Evolutionary conservation across 2,113 vertebrate species (phyloP), one percentile per base, ranked within the genome.

Genomic region (Rhipidura dahli): DNA sequence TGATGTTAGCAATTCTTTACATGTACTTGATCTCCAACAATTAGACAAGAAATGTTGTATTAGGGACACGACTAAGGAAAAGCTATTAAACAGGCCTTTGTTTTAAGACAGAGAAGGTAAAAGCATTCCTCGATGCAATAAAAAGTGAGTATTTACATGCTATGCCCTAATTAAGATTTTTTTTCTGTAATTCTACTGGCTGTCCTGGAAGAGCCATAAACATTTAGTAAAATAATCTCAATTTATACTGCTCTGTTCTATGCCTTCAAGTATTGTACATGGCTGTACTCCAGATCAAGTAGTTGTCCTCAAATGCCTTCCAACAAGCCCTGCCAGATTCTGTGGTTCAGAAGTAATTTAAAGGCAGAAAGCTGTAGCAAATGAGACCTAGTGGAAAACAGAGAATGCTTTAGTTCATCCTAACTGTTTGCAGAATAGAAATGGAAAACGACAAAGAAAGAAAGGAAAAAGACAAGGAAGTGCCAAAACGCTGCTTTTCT

Each of bases 271-370:
- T 98, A 98, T 98, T 96, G 80, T 98, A 97, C 97, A 98, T 98
- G 98, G 98, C 98, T 97, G 92, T 93, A 96, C 96, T 98, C 98
- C 98, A 98, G 97, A 98, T 83, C 97, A 98, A 98, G 97, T 96
- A 97, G 98, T 97, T 98, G 98, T 98, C 98, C 98, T 98, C 97
- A 98, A 97, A 98, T 98, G 98, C 97, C 98, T 98, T 98, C 97
- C 97, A 98, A 96, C 5, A 57, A 97, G 96, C 95, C 92, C 96
- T 98, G 98, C 98, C 98, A 98, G 98, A 98, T 95, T 98, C 97
- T 97, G 97, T 97, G 97, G 97, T 97, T 98, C 97, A 97, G 97
- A 98, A 98, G 98, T 98, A 98, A 98, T 98, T 98, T 98, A 98
- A 98, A 98, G 98, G 97, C 98, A 98, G 97, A 98, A 98, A 98